Percentiles rank a stretch among this genome's conserved stretches.
phyloP scores from a whole-genome alignment of 2,888 invertebrate species.

The Acleris cristana region DNA sequence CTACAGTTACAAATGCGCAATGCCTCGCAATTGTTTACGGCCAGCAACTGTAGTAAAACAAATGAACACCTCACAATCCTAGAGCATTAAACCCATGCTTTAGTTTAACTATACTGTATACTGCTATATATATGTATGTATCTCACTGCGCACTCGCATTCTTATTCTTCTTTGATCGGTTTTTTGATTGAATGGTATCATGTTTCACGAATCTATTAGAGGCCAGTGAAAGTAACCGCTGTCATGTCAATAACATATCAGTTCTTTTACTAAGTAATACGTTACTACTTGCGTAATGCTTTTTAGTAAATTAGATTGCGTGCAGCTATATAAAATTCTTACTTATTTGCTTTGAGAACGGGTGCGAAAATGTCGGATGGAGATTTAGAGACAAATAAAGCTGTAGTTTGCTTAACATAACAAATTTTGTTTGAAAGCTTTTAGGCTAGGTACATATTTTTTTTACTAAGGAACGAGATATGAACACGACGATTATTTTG shows the following conservation, averaged over 20 bases:
- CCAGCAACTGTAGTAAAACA: constrained; percentile 5
- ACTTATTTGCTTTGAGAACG: too few relatives aligned
- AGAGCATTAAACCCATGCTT: constrained; percentile 1
- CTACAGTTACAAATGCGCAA: constrained; percentile 31
- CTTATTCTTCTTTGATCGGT: constrained; percentile 17
- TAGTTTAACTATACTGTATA: neutral
- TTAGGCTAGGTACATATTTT: too few relatives aligned
- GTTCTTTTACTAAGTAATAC: constrained; percentile 20
- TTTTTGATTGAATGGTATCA: constrained; percentile 31
- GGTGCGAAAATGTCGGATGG: too few relatives aligned
- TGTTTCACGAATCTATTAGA: constrained; percentile 31
- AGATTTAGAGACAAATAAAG: too few relatives aligned
- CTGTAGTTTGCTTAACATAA: too few relatives aligned
- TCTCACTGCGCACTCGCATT: constrained; percentile 1
- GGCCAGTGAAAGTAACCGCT: constrained; percentile 37
- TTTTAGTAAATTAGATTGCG: constrained; percentile 6
- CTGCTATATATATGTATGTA: neutral
- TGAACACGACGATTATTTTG: too few relatives aligned
- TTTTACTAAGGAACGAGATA: too few relatives aligned
- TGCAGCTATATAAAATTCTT: neutral
- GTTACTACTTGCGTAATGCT: constrained; percentile 29
- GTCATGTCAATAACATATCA: constrained; percentile 34
- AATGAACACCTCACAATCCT: neutral
- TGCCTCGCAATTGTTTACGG: constrained; percentile 12
- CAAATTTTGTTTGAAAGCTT: too few relatives aligned